Evolutionary conservation across 2,797 vertebrate species (phyloP), one percentile per base, ranked within the genome.

Genomic region (Notolepis coatsorum): DNA sequence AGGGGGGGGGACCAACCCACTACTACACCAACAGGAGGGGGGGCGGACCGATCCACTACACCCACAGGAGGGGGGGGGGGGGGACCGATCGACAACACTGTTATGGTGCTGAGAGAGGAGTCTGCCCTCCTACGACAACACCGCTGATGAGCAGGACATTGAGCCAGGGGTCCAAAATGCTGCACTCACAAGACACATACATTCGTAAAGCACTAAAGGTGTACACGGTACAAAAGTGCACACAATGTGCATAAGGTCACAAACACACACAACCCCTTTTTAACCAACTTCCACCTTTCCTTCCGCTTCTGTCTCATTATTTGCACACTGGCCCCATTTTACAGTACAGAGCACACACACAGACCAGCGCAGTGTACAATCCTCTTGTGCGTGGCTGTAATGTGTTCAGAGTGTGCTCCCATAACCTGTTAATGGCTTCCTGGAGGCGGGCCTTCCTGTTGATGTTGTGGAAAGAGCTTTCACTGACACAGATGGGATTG

Each of bases 361-460:
- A 25, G 30, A 33, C 48, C n/a, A 10, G n/a, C 38, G 2, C n/a
- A 4, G 18, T 67, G 47, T 46, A 18, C n/a, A 51, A 46, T 2
- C 13, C n/a, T 3, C 28, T n/a, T 46, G 31, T 55, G 48, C 77
- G 58, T 68, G 0, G 68, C n/a, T 54, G 17, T 21, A 63, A 38
- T 61, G 35, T 8, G 8, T 56, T 53, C 59, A 61, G 64, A 80
- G 68, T 65, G 65, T 43, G 68, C 75, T 68, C 65, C 60, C 9
- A 50, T 81, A 79, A 83, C 67, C 37, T 66, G 60, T 77, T 85
- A 71, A 81, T 59, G 51, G 67, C 75, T 84, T 88, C 75, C 81
- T 81, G 55, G 58, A 73, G 75, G 73, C 61, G 55, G 71, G 20
- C 59, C 65, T 78, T 81, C 78, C 79, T 78, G 78, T 75, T 76